Conservation (phyloP, 2,888 invertebrate species). For the Archaeoteleia sp. region DNA sequence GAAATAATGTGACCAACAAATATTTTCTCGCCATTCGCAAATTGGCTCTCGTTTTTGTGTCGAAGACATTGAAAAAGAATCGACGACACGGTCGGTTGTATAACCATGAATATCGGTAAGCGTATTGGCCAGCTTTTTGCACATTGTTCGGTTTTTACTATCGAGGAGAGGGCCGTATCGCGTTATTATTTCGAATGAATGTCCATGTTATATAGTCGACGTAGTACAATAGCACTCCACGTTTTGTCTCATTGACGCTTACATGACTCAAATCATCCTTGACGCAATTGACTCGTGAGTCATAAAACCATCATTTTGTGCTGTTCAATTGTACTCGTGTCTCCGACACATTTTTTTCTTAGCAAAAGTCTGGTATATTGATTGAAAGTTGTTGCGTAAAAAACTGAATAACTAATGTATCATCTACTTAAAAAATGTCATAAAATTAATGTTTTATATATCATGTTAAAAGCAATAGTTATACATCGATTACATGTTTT, state of each 20-base stretch:
- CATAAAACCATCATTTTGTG: constrained; percentile 31
- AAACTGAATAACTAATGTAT: no score
- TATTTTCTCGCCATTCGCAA: constrained; percentile 15
- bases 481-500: no score
- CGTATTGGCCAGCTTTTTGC: constrained; percentile 38
- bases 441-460: no score
- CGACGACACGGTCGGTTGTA: constrained; percentile 9
- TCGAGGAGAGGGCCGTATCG: constrained; percentile 22
- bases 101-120: constrained; percentile 28
- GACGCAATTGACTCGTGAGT: constrained; percentile 28
- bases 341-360: constrained; percentile 11
- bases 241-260: constrained; percentile 29
- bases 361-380: no score
- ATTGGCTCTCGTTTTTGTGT: constrained; percentile 17
- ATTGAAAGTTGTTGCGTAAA: no score
- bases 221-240: constrained; percentile 24
- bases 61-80: constrained; percentile 13
- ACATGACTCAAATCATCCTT: constrained; percentile 39
- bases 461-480: no score
- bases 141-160: constrained; percentile 37
- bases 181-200: constrained; percentile 41
- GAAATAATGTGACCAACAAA: constrained; percentile 9
- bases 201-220: constrained; percentile 29
- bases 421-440: no score
- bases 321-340: constrained; percentile 21